Base-by-base conservation (phyloP, 2,113 vertebrate species). In the Tiliqua scincoides region DNA sequence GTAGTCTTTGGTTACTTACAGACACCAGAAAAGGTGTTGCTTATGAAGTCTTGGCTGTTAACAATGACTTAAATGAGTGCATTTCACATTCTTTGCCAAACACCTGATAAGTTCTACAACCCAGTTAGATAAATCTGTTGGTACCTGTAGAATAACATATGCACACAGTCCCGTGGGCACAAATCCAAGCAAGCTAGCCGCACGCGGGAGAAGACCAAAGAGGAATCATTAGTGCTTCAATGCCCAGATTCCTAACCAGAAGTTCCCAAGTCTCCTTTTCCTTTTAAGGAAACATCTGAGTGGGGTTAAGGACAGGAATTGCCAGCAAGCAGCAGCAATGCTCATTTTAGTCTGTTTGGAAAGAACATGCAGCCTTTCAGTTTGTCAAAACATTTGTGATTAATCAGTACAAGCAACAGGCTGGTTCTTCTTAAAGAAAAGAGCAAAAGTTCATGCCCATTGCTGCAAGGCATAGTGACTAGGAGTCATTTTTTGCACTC, bases 231-330 rank as follows among this genome's bases (percentile, higher is more conserved):
- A 25, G 77, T 86, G 75, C 85, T 70, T 61, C 1, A 35, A 8
- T 75, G 5, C 86, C 88, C 48, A 1, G 92, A 94, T 91, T 95
- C 92, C 93, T 93, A 93, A 82, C 91, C 91, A 93, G 91, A 94
- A 88, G 83, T 93, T 94, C 90, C 89, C 86, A 79, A 81, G 63
- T 93, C 93, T 95, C 92, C 95, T 92, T 96, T 93, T 95, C 96
- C 96, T 97, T 97, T 97, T 97, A 97, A 97, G 96, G 96, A 87
- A 95, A 94, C 92, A 40, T 96, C 91, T 93, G 91, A 88, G 95
- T 90, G 90, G 79, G 77, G 90, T 91, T 68, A 87, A 70, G 91
- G 84, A 87, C 91, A 92, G 35, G 84, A 43, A 85, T 93, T 32
- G 89, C 90, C 92, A 91, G 88, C 90, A 62, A 90, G 93, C 65